A percentile compares a stretch with the other conserved stretches of the same genome.
phyloP scores from a whole-genome alignment of 2,797 vertebrate genomes.

The Octomys mimax region DNA sequence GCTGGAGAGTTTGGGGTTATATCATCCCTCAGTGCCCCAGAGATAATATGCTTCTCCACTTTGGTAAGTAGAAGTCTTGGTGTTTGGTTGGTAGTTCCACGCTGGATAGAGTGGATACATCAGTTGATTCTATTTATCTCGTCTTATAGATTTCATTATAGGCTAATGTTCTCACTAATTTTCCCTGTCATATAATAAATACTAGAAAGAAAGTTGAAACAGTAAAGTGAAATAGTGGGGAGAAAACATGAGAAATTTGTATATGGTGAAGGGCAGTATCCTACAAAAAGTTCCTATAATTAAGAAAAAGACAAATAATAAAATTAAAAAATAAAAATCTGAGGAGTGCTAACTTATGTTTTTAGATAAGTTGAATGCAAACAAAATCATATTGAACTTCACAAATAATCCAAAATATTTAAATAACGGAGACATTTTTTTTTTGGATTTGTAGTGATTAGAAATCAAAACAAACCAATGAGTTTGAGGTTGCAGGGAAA shows the following conservation, averaged over 20 bases:
- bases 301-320: neutral
- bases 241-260: neutral
- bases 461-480: neutral
- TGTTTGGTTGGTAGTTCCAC: neutral
- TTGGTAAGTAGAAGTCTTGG: neutral
- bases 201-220: neutral
- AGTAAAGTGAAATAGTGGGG: neutral
- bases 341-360: neutral
- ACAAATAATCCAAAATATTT: constrained; percentile 20
- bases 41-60: neutral
- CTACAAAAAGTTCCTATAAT: neutral
- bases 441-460: neutral
- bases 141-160: neutral
- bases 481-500: neutral
- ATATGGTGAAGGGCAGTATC: neutral
- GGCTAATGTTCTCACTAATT: neutral
- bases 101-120: neutral
- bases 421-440: neutral
- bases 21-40: neutral
- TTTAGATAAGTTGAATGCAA: neutral
- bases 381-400: neutral
- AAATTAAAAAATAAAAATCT: neutral
- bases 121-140: neutral
- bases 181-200: neutral
- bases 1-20: neutral